These are phyloP conservation scores for Troides helena DNA, from an alignment of 2,888 invertebrate species.

Conservation along the genomic window DNA sequence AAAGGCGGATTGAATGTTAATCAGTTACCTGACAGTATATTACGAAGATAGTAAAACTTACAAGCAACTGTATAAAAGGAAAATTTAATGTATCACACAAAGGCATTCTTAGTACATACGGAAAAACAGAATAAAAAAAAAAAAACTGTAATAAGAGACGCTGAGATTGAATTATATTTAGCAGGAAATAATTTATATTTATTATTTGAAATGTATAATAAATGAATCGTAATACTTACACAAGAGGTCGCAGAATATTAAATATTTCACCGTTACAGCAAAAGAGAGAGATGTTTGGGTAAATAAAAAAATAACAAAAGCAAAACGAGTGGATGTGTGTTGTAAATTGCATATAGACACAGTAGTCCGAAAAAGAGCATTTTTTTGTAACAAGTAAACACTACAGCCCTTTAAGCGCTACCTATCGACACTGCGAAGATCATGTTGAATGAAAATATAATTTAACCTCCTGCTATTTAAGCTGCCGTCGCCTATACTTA, in stretches of 20 bases:
- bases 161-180: background rate
- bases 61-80: no score
- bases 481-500: conserved; percentile 10
- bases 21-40: no score
- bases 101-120: no score
- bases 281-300: conserved; percentile 39
- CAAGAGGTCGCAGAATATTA: background rate
- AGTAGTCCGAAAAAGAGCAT: conserved; percentile 30
- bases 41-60: no score
- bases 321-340: conserved; percentile 36
- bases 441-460: conserved; percentile 24
- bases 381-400: background rate
- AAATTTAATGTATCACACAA: no score
- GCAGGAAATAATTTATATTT: background rate
- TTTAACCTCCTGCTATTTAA: conserved; percentile 22
- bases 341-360: conserved; percentile 27
- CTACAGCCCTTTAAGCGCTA: conserved; percentile 4
- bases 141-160: no score
- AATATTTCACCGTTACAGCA: conserved; percentile 21
- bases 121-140: no score
- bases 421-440: conserved; percentile 19
- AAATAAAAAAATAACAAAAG: conserved; percentile 44
- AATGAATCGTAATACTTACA: background rate
- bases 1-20: background rate
- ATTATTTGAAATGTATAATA: background rate